phyloP scores from a whole-genome alignment of 2,797 vertebrate species.

The Eospalax fontanierii region DNA sequence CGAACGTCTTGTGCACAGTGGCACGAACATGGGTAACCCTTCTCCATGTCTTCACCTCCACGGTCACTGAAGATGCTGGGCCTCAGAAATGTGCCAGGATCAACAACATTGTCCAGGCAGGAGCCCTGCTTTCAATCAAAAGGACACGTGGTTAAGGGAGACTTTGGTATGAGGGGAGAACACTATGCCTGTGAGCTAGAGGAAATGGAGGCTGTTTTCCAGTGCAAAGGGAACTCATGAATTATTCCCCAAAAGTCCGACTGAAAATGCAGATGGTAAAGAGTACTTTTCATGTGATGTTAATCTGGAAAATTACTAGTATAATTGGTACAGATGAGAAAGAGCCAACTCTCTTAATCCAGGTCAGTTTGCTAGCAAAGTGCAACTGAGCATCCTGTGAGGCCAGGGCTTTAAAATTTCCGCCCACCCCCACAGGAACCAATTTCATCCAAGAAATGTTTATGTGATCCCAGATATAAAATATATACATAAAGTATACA shows the following conservation, averaged over 20 bases:
- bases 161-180: no score
- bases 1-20: background rate
- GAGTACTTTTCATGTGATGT: background rate
- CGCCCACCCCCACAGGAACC: background rate
- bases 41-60: background rate
- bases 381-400: accelerated
- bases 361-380: background rate
- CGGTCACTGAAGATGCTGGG: background rate
- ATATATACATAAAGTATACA: background rate
- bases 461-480: background rate
- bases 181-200: background rate
- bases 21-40: background rate
- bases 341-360: accelerated
- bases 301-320: background rate
- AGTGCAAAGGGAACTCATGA: background rate
- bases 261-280: background rate
- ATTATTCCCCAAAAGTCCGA: background rate
- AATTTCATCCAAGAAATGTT: background rate
- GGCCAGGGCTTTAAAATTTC: no score
- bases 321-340: background rate
- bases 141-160: accelerated
- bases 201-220: background rate
- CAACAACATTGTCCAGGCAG: background rate
- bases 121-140: background rate
- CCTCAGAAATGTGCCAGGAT: background rate